Evolutionary conservation across 2,888 invertebrate species (phyloP).

Genomic region (Tipula confusa): DNA sequence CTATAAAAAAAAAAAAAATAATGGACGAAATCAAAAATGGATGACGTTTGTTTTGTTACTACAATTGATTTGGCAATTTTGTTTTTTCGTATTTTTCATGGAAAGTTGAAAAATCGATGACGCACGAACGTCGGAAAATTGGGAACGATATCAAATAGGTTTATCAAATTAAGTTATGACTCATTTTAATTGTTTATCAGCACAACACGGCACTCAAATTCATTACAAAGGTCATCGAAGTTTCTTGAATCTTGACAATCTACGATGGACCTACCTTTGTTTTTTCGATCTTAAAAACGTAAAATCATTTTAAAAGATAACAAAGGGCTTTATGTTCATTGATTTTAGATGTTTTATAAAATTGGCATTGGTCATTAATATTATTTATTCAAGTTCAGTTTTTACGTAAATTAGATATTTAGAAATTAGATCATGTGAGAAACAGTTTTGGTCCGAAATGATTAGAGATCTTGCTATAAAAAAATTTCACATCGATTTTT

Average conservation of each 20-base stretch:
- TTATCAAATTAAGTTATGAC: not conserved
- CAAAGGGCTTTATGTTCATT: not conserved
- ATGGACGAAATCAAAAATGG: not conserved
- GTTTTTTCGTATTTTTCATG: not conserved
- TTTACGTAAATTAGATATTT: too few species aligned
- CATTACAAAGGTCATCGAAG: not conserved
- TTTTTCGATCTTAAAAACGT: not conserved
- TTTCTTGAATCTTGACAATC: not conserved
- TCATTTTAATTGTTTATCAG: not conserved
- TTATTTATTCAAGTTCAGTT: too few species aligned
- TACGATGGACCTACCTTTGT: not conserved
- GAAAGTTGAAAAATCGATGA: not conserved
- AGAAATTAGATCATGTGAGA: not conserved
- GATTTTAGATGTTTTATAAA: not conserved
- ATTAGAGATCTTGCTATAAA: not conserved
- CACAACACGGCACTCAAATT: not conserved
- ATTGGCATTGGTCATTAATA: too few species aligned
- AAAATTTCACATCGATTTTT: not conserved
- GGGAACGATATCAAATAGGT: not conserved
- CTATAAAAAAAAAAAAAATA: not conserved
- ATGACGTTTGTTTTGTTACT: conserved; percentile 7
- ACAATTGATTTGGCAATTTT: not conserved
- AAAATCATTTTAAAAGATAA: not conserved
- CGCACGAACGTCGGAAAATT: not conserved
- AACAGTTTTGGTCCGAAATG: not conserved